phyloP scores from a whole-genome alignment of 2,113 vertebrate genomes.

The Melanostigma gelatinosum region DNA sequence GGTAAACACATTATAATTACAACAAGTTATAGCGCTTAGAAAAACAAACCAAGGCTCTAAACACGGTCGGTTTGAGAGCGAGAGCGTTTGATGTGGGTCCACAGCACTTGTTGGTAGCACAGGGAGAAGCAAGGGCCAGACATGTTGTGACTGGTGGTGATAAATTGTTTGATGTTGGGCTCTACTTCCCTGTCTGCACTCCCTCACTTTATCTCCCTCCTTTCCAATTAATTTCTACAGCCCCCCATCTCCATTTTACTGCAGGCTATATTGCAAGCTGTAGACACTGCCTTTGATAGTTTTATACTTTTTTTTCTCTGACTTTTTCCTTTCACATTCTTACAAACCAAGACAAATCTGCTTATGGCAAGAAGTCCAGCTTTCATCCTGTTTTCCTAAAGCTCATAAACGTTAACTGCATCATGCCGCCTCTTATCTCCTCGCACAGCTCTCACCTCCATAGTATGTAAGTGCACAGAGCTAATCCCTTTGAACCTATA shows the following conservation, averaged over 20 bases:
- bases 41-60: constrained; percentile 57
- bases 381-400: constrained; percentile 30
- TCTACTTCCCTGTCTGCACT: constrained; percentile 47
- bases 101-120: constrained; percentile 56
- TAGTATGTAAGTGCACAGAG: constrained; percentile 25
- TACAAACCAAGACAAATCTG: constrained; percentile 45
- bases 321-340: constrained; percentile 21
- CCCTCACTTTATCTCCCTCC: constrained; percentile 47
- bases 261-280: constrained; percentile 61
- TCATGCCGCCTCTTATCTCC: constrained; percentile 27
- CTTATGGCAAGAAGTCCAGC: constrained; percentile 31
- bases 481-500: constrained; percentile 41
- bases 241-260: constrained; percentile 61
- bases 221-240: constrained; percentile 59
- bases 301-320: background rate
- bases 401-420: background rate
- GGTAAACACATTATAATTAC: constrained; percentile 59
- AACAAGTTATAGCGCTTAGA: constrained; percentile 49
- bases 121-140: constrained; percentile 57
- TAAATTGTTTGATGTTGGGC: constrained; percentile 78
- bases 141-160: constrained; percentile 76
- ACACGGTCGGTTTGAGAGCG: constrained; percentile 45
- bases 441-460: background rate
- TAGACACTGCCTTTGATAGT: constrained; percentile 48
- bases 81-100: constrained; percentile 69